phyloP scores from a whole-genome alignment of 2,888 invertebrate species.

The Pocota personata region DNA sequence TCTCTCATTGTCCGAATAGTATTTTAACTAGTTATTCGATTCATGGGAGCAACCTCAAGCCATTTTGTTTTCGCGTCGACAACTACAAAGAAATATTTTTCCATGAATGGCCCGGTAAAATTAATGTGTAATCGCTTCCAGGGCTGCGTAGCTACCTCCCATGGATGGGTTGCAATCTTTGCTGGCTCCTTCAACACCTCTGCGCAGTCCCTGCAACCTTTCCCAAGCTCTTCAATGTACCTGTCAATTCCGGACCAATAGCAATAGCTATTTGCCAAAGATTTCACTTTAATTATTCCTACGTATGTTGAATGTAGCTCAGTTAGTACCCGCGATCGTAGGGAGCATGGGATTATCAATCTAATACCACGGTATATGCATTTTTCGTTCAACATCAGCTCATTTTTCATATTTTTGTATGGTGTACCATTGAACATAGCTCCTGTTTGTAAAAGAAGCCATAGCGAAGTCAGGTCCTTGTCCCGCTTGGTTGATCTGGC shows the following conservation, averaged over 20 bases:
- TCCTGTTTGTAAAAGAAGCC: neutral
- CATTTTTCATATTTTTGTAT: too few relatives aligned
- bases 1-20: neutral
- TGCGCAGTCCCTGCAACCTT: neutral
- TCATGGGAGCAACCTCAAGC: too few relatives aligned
- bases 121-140: constrained; percentile 52
- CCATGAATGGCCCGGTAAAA: constrained; percentile 55
- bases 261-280: too few relatives aligned
- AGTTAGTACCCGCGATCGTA: neutral
- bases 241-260: too few relatives aligned
- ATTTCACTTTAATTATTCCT: neutral
- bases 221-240: too few relatives aligned
- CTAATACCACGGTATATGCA: too few relatives aligned
- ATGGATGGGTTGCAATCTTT: too few relatives aligned
- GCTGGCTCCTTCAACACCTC: too few relatives aligned
- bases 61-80: too few relatives aligned
- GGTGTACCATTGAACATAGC: too few relatives aligned
- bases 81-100: constrained; percentile 34
- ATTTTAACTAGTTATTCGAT: neutral
- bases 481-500: constrained; percentile 5
- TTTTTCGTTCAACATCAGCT: too few relatives aligned
- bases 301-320: neutral
- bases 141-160: neutral
- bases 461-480: neutral
- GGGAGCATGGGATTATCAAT: too few relatives aligned